A percentile compares a stretch with the other conserved stretches of the same genome.
phyloP scores from a whole-genome alignment of 92 coral and sea anemone genomes.

The Pocillopora meandrina region DNA sequence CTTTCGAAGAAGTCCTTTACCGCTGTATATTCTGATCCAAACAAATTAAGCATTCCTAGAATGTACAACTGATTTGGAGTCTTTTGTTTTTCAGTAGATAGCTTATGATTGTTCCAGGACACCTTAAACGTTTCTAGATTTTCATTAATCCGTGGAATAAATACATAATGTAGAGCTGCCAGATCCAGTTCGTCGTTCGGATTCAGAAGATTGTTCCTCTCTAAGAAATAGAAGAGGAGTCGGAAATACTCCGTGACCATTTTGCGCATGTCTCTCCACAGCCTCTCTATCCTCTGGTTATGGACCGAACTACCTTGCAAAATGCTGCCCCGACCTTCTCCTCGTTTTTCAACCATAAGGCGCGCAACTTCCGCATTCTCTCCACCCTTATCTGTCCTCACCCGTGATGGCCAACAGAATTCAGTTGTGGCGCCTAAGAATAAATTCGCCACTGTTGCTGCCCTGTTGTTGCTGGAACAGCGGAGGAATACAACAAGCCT shows the following conservation, averaged over 20 bases:
- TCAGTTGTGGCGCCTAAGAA: conserved; percentile 37
- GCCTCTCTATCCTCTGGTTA: conserved; percentile 61
- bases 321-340: conserved; percentile 49
- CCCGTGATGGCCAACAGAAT: conserved; percentile 57
- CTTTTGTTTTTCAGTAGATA: conserved; percentile 45
- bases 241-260: conserved; percentile 47
- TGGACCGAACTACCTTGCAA: conserved; percentile 62
- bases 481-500: conserved; percentile 31
- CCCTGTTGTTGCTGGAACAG: conserved; percentile 43
- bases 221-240: conserved; percentile 38
- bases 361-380: conserved; percentile 42
- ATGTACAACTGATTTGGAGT: conserved; percentile 57
- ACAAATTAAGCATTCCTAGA: conserved; percentile 29
- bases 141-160: conserved; percentile 38
- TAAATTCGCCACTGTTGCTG: conserved; percentile 27
- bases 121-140: conserved; percentile 29
- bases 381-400: conserved; percentile 58
- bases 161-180: conserved; percentile 36
- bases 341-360: conserved; percentile 40
- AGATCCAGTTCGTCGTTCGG: conserved; percentile 31
- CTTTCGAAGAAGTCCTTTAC: conserved; percentile 49
- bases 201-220: conserved; percentile 38
- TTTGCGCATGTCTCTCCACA: conserved; percentile 56
- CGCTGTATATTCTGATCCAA: conserved; percentile 36
- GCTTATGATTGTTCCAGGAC: conserved; percentile 60